Base-by-base conservation (phyloP, 2,797 vertebrate genomes). In the Hypotaenidia okinawae region DNA sequence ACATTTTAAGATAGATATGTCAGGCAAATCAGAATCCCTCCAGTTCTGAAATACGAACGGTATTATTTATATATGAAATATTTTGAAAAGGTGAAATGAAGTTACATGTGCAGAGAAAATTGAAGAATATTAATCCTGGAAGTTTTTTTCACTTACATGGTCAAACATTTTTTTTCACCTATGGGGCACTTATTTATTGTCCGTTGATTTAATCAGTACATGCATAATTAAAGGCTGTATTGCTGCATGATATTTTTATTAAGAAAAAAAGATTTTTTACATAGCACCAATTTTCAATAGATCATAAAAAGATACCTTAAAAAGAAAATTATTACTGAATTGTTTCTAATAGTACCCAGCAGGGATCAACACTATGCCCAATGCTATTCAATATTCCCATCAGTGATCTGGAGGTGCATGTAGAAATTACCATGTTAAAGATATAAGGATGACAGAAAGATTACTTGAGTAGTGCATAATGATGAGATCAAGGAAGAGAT, bases 71-170 rank as follows among this genome's bases (percentile, higher is more conserved):
- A 63, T 43, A 66, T 35, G 1, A 73, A 94, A 78, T 49, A 3
- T 47, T 93, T 82, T 83, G 35, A 81, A 88, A 89, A 61, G n/a
- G 18, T 80, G 57, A 90, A 84, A 73, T 72, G 16, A 88, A 79
- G n/a, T 45, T 73, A 57, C 18, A 37, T 3, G 13, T 25, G 30
- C 59, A 92, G 9, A 59, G 9, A 91, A 87, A 95, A 74, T 0
- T 72, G 64, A 95, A 92, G 27, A 79, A 77, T 67, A 81, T 59
- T 87, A 67, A 58, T 67, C 32, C 37, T 45, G 19, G 35, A 7
- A 6, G 1, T 66, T 84, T 84, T 73, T 5, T 66, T 52, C 73
- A 13, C 51, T 88, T 88, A 16, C 5, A 9, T 11, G 24, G 47
- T 57, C 61, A 69, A 73, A 5, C 16, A 13, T 39, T 52, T 35